A percentile compares a stretch with the other conserved stretches of the same genome.
Conservation (phyloP, 2,888 invertebrate genomes). For the Campoletis raptor region DNA sequence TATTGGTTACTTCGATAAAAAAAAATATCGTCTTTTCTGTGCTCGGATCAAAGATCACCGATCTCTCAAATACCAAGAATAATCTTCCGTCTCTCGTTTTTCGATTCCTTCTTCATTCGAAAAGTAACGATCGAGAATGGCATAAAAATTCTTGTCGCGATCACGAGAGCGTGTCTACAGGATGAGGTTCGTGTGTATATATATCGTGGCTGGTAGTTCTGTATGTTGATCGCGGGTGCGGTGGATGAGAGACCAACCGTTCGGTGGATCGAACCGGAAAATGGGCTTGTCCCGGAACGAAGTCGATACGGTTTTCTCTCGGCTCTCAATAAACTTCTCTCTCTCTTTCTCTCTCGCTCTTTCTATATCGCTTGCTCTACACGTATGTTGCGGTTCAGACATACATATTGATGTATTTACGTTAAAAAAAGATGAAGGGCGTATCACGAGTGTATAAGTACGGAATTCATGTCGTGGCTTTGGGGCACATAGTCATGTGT, state of each 20-base stretch:
- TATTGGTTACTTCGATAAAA: neutral
- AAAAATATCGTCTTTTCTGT: neutral
- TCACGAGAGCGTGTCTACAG: constrained; percentile 63
- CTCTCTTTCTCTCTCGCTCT: neutral
- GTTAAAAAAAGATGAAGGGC: constrained; percentile 16
- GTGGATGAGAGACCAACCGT: constrained; percentile 62
- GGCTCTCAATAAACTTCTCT: constrained; percentile 40
- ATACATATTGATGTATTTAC: constrained; percentile 25
- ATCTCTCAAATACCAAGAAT: constrained; percentile 16
- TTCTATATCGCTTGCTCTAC: constrained; percentile 24
- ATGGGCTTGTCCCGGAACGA: constrained; percentile 67
- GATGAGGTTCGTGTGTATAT: constrained; percentile 45
- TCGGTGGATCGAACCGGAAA: constrained; percentile 71
- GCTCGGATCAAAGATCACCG: constrained; percentile 2
- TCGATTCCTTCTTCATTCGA: neutral
- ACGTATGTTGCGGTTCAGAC: constrained; percentile 34
- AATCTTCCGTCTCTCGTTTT: constrained; percentile 17
- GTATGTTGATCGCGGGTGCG: constrained; percentile 36
- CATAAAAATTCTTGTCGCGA: constrained; percentile 64
- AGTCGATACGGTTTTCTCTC: constrained; percentile 66
- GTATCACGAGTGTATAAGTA: constrained; percentile 1
- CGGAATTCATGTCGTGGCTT: constrained; percentile 10
- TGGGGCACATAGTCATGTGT: neutral
- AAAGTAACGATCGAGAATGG: constrained; percentile 34
- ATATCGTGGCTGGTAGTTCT: neutral